These are phyloP conservation scores for Prietella phreatophila DNA, from an alignment of 2,113 vertebrate species.

Conservation along the genomic window DNA sequence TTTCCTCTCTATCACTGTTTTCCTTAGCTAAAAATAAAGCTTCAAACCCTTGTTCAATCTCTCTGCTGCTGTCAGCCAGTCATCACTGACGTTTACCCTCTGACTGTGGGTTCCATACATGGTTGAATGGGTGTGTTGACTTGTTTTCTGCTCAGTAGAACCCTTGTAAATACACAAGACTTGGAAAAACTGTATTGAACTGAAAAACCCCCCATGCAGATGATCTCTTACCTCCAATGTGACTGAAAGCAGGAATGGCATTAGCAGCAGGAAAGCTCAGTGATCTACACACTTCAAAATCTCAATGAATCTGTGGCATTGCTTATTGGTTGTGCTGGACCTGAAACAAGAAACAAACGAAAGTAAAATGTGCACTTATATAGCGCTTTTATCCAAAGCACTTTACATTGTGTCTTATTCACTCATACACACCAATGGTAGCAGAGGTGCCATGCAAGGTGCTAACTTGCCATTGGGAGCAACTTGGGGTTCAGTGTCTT, in stretches of 20 bases:
- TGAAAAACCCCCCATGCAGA: background rate
- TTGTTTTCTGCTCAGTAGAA: background rate
- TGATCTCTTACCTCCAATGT: background rate
- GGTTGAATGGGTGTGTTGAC: background rate
- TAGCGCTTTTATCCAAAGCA: too few relatives aligned
- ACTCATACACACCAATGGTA: too few relatives aligned
- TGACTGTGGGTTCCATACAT: background rate
- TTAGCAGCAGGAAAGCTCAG: background rate
- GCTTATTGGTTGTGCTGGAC: background rate
- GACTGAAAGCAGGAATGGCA: background rate
- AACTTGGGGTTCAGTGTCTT: too few relatives aligned
- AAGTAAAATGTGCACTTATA: too few relatives aligned
- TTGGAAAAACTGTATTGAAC: background rate
- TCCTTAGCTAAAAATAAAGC: constrained; percentile 66
- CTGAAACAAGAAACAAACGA: background rate
- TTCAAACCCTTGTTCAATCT: constrained; percentile 55
- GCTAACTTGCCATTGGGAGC: too few relatives aligned
- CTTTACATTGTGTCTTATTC: too few relatives aligned
- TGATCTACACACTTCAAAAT: background rate
- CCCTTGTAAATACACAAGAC: background rate
- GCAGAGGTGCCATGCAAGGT: too few relatives aligned
- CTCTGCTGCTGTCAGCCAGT: constrained; percentile 22
- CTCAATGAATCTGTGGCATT: background rate
- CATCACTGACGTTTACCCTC: constrained; percentile 53
- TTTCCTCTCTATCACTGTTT: constrained; percentile 58